Percentiles rank a stretch among this genome's conserved stretches.
These are phyloP conservation scores for Ormyrus nitidulus DNA, from an alignment of 2,888 invertebrate genomes.

Conservation along the genomic window DNA sequence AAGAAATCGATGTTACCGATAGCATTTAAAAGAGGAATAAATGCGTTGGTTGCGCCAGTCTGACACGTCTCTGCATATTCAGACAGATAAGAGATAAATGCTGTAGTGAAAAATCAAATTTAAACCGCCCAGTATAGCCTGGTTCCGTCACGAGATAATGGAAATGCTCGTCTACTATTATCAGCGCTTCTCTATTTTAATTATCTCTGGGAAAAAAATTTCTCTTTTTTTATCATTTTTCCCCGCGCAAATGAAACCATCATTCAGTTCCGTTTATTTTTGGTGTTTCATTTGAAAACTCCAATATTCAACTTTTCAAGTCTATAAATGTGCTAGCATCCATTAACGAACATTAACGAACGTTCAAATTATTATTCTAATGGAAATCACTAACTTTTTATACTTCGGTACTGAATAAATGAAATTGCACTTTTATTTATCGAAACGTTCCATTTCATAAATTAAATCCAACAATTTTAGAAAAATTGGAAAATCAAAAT, in stretches of 20 bases:
- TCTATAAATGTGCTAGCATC: no score
- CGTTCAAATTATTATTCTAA: no score
- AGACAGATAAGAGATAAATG: constrained; percentile 35
- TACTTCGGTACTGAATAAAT: no score
- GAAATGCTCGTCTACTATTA: constrained; percentile 13
- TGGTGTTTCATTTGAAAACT: no score
- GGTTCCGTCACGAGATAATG: constrained; percentile 3
- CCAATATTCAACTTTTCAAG: no score
- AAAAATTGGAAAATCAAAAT: no score
- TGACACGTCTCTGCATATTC: constrained; percentile 23
- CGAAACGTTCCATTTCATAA: no score
- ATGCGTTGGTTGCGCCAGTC: not conserved
- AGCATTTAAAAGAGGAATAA: constrained; percentile 31
- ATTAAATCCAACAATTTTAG: no score
- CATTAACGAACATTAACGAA: no score
- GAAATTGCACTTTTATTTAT: no score
- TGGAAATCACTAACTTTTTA: no score
- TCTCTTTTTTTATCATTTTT: not conserved
- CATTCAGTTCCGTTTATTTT: no score
- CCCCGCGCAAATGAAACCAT: not conserved
- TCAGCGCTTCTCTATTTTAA: constrained; percentile 1
- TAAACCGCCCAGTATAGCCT: constrained; percentile 8
- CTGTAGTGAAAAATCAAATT: constrained; percentile 37
- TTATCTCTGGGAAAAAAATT: constrained; percentile 5
- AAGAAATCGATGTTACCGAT: constrained; percentile 15